phyloP scores from a whole-genome alignment of 2,113 vertebrate species.

The Urocitellus parryii region DNA sequence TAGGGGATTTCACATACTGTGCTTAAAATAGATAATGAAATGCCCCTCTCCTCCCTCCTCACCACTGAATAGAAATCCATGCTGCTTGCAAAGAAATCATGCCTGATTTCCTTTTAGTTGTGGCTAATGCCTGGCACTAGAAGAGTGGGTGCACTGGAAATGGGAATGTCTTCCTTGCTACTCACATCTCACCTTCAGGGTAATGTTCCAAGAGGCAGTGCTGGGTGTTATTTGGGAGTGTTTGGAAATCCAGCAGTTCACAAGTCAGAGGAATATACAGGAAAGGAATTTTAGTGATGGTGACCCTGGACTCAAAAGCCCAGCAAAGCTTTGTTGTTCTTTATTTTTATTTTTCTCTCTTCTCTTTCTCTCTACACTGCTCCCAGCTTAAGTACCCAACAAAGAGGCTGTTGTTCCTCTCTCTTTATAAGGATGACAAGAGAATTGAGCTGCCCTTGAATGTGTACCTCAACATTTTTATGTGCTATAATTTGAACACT shows the following conservation, averaged over 20 bases:
- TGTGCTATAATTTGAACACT: conserved; percentile 44
- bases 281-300: background rate
- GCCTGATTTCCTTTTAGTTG: background rate
- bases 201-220: background rate
- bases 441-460: conserved; percentile 42
- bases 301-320: conserved; percentile 3
- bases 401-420: background rate
- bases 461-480: conserved; percentile 44
- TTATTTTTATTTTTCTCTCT: background rate
- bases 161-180: background rate
- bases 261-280: background rate
- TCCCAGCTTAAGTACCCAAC: background rate
- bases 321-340: background rate
- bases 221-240: background rate
- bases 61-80: background rate
- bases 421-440: conserved; percentile 34
- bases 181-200: background rate
- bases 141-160: background rate
- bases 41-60: background rate
- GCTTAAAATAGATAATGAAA: background rate
- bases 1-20: background rate
- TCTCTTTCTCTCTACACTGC: background rate
- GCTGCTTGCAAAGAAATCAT: too few species aligned
- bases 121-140: background rate
- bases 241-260: background rate